Base-by-base conservation (phyloP, 2,113 vertebrate genomes). In the Acanthochromis polyacanthus region DNA sequence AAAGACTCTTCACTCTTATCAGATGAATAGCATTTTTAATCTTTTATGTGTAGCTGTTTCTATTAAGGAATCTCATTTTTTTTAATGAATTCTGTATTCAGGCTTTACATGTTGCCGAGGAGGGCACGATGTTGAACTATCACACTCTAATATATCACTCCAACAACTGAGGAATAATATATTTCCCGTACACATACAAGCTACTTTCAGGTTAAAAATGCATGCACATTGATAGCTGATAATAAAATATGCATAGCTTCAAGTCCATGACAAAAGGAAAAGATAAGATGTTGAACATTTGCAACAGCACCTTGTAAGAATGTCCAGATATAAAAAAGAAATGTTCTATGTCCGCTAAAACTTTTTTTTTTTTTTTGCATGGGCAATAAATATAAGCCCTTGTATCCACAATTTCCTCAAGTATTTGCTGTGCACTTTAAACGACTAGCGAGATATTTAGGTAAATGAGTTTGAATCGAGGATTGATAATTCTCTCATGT, bases 21-120 rank as follows among this genome's bases (percentile, higher is more conserved):
- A 75, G 73, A 83, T 82, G 74, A 80, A 80, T 71, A 62, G 28
- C 63, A 81, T 53, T 81, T 87, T 83, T 85, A 84, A 83, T 85
- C 64, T 81, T 68, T 55, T 74, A 64, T 73, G 20, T 75, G 75
- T 56, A 43, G 40, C 38, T 16, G 51, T 10, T 11, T 68, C 56
- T 62, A 70, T 72, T 61, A 61, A 60, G 50, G 52, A 86, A 58
- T 75, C 53, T 19, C 15, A 56, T 22, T 40, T n/a, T 45, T 53
- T 60, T 71, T 57, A 57, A 57, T 62, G 5, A 62, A 62, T 84
- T 78, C 22, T 75, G 74, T 45, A 71, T 75, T 65, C 23, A 53
- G 56, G 58, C 22, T 52, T 10, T 70, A 63, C 36, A 70, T 80
- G 48, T 55, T 28, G 32, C 20, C 46, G 25, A 46, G 20, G 56